Conservation (phyloP, 2,888 invertebrate genomes). For the Eilema sororculum region DNA sequence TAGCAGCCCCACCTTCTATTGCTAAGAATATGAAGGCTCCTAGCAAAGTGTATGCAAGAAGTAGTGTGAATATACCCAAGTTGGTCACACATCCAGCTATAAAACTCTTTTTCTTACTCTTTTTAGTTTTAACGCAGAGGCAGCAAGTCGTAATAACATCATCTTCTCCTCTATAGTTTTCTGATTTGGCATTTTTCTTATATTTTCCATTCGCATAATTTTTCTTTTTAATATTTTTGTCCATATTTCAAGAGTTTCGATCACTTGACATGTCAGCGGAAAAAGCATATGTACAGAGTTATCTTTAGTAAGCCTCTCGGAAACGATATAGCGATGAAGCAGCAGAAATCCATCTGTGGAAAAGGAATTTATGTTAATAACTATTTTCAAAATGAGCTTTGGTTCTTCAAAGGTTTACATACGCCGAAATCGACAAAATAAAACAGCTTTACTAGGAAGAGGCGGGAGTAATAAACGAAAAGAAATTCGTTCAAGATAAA, state of each 20-base stretch:
- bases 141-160: conserved; percentile 81
- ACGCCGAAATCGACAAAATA: conserved; percentile 64
- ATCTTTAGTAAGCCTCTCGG: conserved; percentile 37
- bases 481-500: conserved; percentile 59
- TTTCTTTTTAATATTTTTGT: conserved; percentile 79
- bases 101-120: conserved; percentile 80
- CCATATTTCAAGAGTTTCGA: conserved; percentile 66
- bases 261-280: conserved; percentile 29
- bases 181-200: conserved; percentile 78
- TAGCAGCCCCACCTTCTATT: conserved; percentile 90
- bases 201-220: conserved; percentile 80
- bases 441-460: conserved; percentile 68
- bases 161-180: conserved; percentile 72
- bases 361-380: conserved; percentile 45
- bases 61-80: conserved; percentile 92
- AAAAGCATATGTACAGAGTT: conserved; percentile 29
- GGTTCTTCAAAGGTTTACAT: conserved; percentile 47
- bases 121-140: conserved; percentile 82
- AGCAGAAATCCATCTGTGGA: conserved; percentile 59
- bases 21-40: conserved; percentile 94
- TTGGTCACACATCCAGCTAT: conserved; percentile 92
- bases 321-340: conserved; percentile 34
- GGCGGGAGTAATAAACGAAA: conserved; percentile 65
- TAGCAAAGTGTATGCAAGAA: conserved; percentile 91
- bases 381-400: conserved; percentile 48